Conservation (phyloP, 1,140 invertebrate species). For the Helicoverpa armigera region DNA sequence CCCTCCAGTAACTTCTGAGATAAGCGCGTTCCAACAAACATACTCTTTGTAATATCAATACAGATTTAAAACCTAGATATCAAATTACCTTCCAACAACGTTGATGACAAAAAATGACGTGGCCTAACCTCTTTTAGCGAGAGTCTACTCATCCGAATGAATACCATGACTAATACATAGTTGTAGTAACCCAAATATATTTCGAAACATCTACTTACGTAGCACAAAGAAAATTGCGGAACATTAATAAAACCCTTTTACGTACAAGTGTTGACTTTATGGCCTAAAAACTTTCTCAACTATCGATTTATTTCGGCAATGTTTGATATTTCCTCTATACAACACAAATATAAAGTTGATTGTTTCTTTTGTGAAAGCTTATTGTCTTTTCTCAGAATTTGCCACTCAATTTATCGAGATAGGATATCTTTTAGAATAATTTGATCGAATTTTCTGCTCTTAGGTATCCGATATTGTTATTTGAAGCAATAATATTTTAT, state of each 20-base stretch:
- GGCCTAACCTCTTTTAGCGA: background rate
- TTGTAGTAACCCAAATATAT: background rate
- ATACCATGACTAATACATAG: conserved; percentile 10
- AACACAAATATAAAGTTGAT: background rate
- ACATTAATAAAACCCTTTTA: conserved; percentile 23
- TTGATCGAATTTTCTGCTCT: conserved; percentile 1
- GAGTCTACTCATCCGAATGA: background rate
- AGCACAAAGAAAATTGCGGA: background rate
- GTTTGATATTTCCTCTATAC: background rate
- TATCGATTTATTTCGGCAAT: background rate
- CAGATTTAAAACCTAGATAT: background rate
- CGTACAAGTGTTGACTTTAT: conserved; percentile 16
- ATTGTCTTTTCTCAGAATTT: background rate
- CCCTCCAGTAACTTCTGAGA: too few species aligned
- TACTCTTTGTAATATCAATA: too few species aligned
- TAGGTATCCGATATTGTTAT: background rate
- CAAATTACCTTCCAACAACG: background rate
- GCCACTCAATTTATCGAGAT: background rate
- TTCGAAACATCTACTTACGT: background rate
- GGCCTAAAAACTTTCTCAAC: background rate
- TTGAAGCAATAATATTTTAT: background rate
- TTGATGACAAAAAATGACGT: background rate
- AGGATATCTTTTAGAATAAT: conserved; percentile 10
- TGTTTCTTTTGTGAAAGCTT: background rate
- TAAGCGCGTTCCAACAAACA: too few species aligned